phyloP scores from a whole-genome alignment of 2,797 vertebrate genomes.

The Spizella passerina region DNA sequence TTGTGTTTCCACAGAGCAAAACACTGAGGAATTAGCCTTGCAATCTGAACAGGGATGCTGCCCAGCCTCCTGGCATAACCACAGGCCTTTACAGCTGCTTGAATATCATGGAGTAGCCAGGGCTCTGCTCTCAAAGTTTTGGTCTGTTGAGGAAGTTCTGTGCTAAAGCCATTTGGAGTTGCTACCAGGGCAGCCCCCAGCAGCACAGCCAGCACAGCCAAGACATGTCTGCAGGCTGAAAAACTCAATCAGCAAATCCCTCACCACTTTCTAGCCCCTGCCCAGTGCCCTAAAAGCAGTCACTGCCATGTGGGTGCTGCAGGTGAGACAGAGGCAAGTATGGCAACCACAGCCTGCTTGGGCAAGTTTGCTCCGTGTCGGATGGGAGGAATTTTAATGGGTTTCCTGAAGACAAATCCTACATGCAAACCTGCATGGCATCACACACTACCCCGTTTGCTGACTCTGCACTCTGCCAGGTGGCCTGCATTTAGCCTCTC shows the following conservation, averaged over 20 bases:
- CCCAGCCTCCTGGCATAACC: neutral
- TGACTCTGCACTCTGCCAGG: neutral
- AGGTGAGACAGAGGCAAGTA: neutral
- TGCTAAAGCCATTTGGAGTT: neutral
- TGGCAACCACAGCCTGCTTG: accelerated
- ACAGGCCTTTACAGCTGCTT: neutral
- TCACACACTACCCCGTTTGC: accelerated
- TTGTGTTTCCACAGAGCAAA: neutral
- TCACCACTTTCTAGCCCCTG: neutral
- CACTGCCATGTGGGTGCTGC: neutral
- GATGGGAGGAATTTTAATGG: neutral
- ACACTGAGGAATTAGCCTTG: neutral
- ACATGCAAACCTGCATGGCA: neutral
- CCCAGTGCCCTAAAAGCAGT: neutral
- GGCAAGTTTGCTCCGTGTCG: neutral
- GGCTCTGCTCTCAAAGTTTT: neutral
- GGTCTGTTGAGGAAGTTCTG: neutral
- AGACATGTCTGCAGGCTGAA: neutral
- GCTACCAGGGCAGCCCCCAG: neutral
- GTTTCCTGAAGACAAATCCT: neutral
- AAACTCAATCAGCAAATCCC: neutral
- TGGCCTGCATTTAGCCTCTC: neutral
- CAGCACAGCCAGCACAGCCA: neutral
- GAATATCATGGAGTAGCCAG: accelerated
- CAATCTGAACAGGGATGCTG: neutral